These are phyloP conservation scores for Calameuta idolon DNA, from an alignment of 2,888 invertebrate species.

Conservation along the genomic window DNA sequence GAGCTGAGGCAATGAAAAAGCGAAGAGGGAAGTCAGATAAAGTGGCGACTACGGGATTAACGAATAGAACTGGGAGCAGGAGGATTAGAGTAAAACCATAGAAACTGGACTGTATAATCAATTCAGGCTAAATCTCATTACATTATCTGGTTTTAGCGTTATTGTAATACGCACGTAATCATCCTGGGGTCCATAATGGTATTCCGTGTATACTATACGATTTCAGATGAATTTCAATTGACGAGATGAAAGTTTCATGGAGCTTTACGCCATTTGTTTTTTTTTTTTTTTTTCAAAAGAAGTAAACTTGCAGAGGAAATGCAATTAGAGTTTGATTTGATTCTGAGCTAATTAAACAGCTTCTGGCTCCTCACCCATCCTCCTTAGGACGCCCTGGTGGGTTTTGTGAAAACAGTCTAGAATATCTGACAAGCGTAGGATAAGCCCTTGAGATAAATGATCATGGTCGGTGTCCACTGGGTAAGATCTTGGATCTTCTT, in stretches of 20 bases:
- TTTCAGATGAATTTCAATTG: background rate
- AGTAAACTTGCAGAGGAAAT: background rate
- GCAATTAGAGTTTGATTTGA: constrained; percentile 29
- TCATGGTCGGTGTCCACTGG: background rate
- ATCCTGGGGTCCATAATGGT: background rate
- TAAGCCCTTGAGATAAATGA: background rate
- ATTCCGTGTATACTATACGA: background rate
- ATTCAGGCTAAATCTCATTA: background rate
- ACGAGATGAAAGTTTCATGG: background rate
- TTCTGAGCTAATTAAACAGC: constrained; percentile 39
- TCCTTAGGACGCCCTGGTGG: background rate
- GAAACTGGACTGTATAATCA: background rate
- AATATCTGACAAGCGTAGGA: background rate
- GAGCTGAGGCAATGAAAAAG: background rate
- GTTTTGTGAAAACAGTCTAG: background rate
- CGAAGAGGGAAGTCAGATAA: background rate
- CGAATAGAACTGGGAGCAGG: background rate
- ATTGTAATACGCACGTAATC: background rate
- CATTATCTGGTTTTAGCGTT: background rate
- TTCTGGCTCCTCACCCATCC: constrained; percentile 18
- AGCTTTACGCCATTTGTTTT: background rate
- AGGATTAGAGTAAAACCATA: background rate
- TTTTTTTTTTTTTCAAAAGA: background rate
- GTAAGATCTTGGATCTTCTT: background rate
- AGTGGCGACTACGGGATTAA: background rate